A percentile compares a stretch with the other conserved stretches of the same genome.
These are phyloP conservation scores for Phaedon cochleariae DNA, from an alignment of 2,888 invertebrate genomes.

Conservation along the genomic window DNA sequence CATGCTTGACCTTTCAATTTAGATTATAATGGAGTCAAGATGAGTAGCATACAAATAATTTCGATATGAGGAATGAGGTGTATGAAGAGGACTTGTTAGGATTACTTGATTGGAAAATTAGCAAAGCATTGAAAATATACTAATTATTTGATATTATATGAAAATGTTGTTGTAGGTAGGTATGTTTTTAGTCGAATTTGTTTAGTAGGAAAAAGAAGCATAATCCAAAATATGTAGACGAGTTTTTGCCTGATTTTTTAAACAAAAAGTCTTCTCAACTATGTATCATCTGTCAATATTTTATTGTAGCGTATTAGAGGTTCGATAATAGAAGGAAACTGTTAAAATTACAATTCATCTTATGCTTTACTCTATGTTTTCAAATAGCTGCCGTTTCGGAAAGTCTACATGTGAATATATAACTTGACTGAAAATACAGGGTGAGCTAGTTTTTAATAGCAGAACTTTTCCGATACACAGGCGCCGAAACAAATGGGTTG, in stretches of 20 bases:
- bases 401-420: too few species aligned
- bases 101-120: background rate
- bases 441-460: too few species aligned
- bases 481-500: too few species aligned
- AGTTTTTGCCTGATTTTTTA: constrained; percentile 39
- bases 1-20: background rate
- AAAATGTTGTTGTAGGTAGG: background rate
- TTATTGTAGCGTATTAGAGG: constrained; percentile 36
- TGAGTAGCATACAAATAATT: constrained; percentile 20
- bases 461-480: too few species aligned
- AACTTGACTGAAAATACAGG: too few species aligned
- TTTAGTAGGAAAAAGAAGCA: constrained; percentile 35
- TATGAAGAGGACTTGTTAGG: constrained; percentile 6
- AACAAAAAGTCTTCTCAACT: constrained; percentile 41
- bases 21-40: too few species aligned
- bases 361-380: too few species aligned
- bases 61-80: constrained; percentile 18
- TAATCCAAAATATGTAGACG: constrained; percentile 39
- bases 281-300: constrained; percentile 40
- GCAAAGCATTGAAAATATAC: background rate
- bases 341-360: background rate
- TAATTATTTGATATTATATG: background rate
- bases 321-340: constrained; percentile 40
- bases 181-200: constrained; percentile 12
- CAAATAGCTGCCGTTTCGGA: too few species aligned